These are phyloP conservation scores for Actinostola sp. DNA, from an alignment of 92 coral and sea anemone species.

Conservation along the genomic window DNA sequence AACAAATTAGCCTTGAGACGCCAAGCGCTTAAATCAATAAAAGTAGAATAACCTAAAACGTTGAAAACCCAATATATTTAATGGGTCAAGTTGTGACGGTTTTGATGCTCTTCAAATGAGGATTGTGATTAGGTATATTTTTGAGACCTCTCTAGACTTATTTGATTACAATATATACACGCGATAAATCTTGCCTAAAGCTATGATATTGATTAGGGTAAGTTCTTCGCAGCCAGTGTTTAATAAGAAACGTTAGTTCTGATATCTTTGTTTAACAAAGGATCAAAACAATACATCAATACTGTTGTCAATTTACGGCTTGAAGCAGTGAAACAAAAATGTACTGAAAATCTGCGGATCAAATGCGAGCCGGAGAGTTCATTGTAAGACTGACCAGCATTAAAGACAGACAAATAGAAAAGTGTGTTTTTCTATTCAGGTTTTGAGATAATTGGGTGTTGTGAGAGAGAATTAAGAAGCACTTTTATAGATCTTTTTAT, in stretches of 20 bases:
- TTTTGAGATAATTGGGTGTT: constrained; percentile 1
- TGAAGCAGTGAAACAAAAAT: background rate
- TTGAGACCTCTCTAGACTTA: background rate
- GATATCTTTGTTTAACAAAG: constrained; percentile 1
- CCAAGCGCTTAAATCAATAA: constrained; percentile 19
- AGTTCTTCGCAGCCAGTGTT: too few relatives aligned
- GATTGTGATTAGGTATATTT: constrained; percentile 5
- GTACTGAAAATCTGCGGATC: background rate
- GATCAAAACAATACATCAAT: background rate
- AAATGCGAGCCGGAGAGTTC: too few relatives aligned
- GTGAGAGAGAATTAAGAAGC: background rate
- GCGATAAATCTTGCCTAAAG: background rate
- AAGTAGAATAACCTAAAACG: background rate
- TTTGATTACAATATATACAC: constrained; percentile 2
- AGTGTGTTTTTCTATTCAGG: background rate
- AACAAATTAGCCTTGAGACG: constrained; percentile 12
- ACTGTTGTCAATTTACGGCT: background rate
- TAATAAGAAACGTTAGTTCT: background rate
- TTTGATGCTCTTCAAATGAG: constrained; percentile 8
- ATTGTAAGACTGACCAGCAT: background rate
- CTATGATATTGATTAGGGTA: background rate
- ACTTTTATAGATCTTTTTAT: background rate
- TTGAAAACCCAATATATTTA: constrained; percentile 14
- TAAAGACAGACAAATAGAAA: background rate
- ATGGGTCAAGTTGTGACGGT: constrained; percentile 10